Base-by-base conservation (phyloP, 2,113 vertebrate species). In the Proterorhinus semilunaris region DNA sequence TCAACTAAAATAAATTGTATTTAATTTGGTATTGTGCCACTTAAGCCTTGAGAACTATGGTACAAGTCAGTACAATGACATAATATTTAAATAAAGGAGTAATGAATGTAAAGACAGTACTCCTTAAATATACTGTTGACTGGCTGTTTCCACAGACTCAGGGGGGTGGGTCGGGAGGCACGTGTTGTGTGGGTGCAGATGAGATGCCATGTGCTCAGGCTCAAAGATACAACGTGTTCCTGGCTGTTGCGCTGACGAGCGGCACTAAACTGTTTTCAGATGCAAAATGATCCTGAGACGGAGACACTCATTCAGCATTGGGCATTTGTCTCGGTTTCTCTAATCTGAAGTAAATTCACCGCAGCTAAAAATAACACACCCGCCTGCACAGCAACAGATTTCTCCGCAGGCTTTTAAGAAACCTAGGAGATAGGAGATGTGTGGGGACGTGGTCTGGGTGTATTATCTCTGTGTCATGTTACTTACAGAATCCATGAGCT, bases 401-500 rank as follows among this genome's bases (percentile, higher is more conserved):
- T 73, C 48, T 45, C 74, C 27, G 27, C 27, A 70, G 49, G 71
- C 49, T 57, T 46, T 9, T 2, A 64, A 10, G 66, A 70, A 70
- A 54, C 10, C 17, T 12, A 42, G 52, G 47, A 48, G 12, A 63
- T 62, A 47, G 45, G 46, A 21, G 61, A 8, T 82, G 55, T 5
- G 69, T 47, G 68, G 58, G 11, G 6, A 48, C 55, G 47, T 4
- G 13, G 43, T 46, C 46, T 62, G 17, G 42, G 16, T 46, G 8
- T 61, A 13, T 76, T 55, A 27, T 55, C 17, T 10, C 17, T 27
- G 1, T 12, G 17, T 27, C 9, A 54, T 54, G 45, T 73, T 42
- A 45, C 71, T 78, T 81, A 8, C 84, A 99, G 98, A 90, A 94
- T 99, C 88, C 96, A 99, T 57, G 96, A 97, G 17, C 89, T 99